These are phyloP conservation scores for Ceratina japonica DNA, from an alignment of 1,140 invertebrate genomes.

Conservation along the genomic window DNA sequence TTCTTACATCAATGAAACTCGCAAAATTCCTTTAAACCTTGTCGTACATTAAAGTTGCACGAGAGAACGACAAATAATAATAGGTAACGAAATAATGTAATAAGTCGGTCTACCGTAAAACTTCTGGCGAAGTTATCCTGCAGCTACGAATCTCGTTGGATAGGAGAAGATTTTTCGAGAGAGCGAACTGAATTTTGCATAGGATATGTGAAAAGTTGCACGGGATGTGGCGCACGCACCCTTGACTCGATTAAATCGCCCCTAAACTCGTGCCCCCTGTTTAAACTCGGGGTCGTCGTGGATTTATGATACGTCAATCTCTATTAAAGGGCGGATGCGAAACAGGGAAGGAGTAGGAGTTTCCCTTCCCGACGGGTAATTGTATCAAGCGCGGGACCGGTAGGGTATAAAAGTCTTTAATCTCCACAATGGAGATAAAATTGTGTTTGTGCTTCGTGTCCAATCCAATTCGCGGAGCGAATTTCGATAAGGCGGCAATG, in stretches of 20 bases:
- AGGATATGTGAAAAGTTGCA: neutral
- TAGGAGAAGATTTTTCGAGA: neutral
- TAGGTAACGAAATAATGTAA: too few relatives aligned
- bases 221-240: neutral
- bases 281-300: neutral
- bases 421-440: neutral
- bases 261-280: conserved; percentile 1
- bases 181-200: neutral
- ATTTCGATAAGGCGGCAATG: neutral
- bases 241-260: conserved; percentile 25
- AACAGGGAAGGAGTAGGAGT: conserved; percentile 14
- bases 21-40: too few relatives aligned
- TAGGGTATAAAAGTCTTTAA: conserved; percentile 3
- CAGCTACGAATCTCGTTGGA: neutral
- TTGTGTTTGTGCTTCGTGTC: neutral
- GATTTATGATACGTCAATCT: conserved; percentile 31
- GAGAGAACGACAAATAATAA: too few relatives aligned
- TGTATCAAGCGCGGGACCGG: conserved; percentile 6
- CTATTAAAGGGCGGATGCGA: conserved; percentile 16
- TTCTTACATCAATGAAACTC: too few relatives aligned
- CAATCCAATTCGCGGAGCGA: neutral
- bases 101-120: neutral
- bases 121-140: neutral
- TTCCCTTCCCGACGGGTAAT: conserved; percentile 21
- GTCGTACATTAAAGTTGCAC: too few relatives aligned